Conservation (phyloP, 1,140 invertebrate species). For the Pseudomyrmex cubaensis region DNA sequence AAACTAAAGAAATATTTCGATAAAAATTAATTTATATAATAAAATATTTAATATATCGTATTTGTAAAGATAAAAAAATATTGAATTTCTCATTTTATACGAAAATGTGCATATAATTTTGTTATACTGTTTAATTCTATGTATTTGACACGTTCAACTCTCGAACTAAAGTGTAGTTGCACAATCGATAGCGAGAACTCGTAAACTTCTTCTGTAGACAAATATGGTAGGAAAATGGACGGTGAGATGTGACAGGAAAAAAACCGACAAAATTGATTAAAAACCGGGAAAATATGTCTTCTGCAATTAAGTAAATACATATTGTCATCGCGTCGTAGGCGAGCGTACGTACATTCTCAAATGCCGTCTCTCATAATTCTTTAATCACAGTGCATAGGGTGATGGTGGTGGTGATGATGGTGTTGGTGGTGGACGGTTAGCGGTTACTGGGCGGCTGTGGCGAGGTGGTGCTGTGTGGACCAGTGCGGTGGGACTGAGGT, state of each 20-base stretch:
- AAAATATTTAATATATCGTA: background rate
- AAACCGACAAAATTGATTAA: background rate
- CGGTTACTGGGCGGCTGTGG: constrained; percentile 86
- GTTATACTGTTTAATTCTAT: constrained; percentile 8
- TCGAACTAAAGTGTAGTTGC: background rate
- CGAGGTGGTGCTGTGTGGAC: constrained; percentile 86
- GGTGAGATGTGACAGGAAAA: background rate
- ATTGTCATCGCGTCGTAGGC: constrained; percentile 37
- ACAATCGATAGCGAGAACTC: background rate
- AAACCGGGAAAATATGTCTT: background rate
- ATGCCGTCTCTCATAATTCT: constrained; percentile 77
- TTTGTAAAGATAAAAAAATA: background rate
- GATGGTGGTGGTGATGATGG: constrained; percentile 77
- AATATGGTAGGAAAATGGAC: background rate
- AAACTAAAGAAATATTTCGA: background rate
- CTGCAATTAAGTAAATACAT: background rate
- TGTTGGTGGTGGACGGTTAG: constrained; percentile 84
- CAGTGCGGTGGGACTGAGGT: constrained; percentile 86
- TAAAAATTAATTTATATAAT: background rate
- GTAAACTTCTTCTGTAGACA: background rate
- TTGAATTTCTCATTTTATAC: constrained; percentile 9
- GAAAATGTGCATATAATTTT: background rate
- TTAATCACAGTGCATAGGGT: constrained; percentile 79
- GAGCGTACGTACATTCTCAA: constrained; percentile 78
- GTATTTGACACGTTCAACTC: constrained; percentile 5